Evolutionary conservation across 2,888 invertebrate genomes (phyloP), one percentile per base, ranked within the genome.

Genomic region (Apocheima hispidaria): DNA sequence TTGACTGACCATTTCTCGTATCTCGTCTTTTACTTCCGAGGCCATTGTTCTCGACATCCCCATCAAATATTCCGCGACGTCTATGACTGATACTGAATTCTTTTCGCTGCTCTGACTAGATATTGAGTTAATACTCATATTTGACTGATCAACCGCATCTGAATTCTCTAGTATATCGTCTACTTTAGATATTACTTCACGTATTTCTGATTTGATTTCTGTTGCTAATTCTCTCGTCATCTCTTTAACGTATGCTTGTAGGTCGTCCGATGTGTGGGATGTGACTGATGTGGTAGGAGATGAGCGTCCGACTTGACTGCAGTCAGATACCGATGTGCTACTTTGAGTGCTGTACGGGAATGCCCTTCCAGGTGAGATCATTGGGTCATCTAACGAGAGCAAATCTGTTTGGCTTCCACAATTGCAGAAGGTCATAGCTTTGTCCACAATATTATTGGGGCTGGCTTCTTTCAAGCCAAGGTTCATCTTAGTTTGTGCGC

Each of bases 141-240:
- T 93, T 26, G 90, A 83, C 74, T 93, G 91, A 70, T 95, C 95
- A 5, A 93, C 79, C 0, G 91, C 87, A 75, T 95, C 95, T 0
- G 95, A 94, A 79, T 95, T 96, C 65, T 96, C 96, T 30, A 96
- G 85, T 48, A 96, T 96, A 78, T 96, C 96, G 71, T 97, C 96
- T 0, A 97, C 96, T 83, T 94, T 95, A 1, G 95, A 96, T 70
- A 96, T 96, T 0, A 97, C 96, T 83, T 95, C 96, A 5, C 96
- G 93, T 38, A 97, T 95, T 90, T 96, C 96, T 1, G 96, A 96
- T 80, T 96, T 96, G 18, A 97, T 96, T 86, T 96, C 96, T 9
- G 96, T 96, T 1, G 96, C 96, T 65, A 96, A 88, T 86, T 96
- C 96, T 84, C 94, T 95, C 4, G 96, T 96, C 83, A 96, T 95